Conservation (phyloP, 2,888 invertebrate genomes). For the Nipponacmea schrenckii region DNA sequence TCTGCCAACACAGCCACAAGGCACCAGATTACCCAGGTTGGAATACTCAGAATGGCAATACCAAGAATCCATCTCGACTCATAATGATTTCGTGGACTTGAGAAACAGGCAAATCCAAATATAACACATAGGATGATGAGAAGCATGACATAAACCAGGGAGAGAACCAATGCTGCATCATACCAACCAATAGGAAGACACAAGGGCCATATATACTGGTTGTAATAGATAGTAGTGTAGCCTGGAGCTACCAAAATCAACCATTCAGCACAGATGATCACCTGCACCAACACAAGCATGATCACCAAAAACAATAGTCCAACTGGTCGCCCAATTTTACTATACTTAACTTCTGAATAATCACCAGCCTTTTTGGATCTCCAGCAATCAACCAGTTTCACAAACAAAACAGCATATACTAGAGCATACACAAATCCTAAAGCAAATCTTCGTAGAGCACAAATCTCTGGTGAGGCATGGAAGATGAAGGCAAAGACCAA, state of each 20-base stretch:
- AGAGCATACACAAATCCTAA: slow-evolving; percentile 68
- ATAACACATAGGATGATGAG: slow-evolving; percentile 66
- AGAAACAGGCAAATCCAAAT: slow-evolving; percentile 65
- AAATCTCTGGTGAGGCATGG: slow-evolving; percentile 64
- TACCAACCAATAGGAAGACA: slow-evolving; percentile 65
- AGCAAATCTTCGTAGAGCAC: slow-evolving; percentile 68
- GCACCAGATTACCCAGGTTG: slow-evolving; percentile 68
- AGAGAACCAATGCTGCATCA: slow-evolving; percentile 67
- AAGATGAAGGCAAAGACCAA: slow-evolving; percentile 68
- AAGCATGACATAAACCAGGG: slow-evolving; percentile 68
- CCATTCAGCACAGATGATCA: slow-evolving; percentile 68
- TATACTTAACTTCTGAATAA: slow-evolving; percentile 51
- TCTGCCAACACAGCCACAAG: slow-evolving; percentile 61
- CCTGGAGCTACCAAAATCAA: slow-evolving; percentile 65
- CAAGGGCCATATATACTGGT: slow-evolving; percentile 53
- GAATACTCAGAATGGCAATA: slow-evolving; percentile 61
- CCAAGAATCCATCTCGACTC: slow-evolving; percentile 68
- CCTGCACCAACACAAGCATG: slow-evolving; percentile 65
- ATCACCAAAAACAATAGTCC: slow-evolving; percentile 65
- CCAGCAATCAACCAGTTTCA: slow-evolving; percentile 69
- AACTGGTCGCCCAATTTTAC: slow-evolving; percentile 62
- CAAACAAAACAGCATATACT: slow-evolving; percentile 68
- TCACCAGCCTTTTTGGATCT: slow-evolving; percentile 56
- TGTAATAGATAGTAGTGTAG: slow-evolving; percentile 47
- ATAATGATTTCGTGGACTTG: slow-evolving; percentile 60